phyloP scores from a whole-genome alignment of 2,797 vertebrate genomes.

The Danio albolineatus region DNA sequence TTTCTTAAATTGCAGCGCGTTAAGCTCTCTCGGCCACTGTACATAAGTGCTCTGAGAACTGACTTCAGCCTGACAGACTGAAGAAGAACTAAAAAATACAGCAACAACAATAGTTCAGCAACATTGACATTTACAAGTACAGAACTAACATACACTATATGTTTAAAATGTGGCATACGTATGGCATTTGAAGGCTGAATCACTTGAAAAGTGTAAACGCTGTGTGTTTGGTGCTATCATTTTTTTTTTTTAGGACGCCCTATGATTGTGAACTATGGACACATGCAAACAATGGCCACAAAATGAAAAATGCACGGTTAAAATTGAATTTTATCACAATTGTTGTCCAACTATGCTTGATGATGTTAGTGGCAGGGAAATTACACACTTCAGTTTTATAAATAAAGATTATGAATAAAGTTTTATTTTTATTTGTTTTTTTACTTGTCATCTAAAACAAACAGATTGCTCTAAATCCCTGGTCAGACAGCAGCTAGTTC shows the following conservation, averaged over 20 bases:
- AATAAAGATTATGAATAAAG: accelerated
- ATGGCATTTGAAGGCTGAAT: neutral
- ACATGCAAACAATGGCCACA: neutral
- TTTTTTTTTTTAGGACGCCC: too few species aligned
- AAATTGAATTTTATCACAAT: neutral
- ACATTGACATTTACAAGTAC: too few species aligned
- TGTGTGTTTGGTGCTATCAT: neutral
- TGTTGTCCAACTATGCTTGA: neutral
- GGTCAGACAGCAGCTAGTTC: constrained; percentile 93
- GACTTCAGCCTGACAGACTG: too few species aligned
- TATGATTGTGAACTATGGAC: neutral
- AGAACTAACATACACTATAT: too few species aligned
- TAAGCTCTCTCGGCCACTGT: too few species aligned
- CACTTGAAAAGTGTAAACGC: neutral
- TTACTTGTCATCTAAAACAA: neutral
- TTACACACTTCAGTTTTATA: constrained; percentile 15
- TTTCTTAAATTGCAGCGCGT: too few species aligned
- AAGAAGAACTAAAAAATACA: too few species aligned
- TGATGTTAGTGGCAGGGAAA: neutral
- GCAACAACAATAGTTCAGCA: too few species aligned
- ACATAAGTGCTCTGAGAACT: too few species aligned
- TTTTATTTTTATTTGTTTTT: neutral
- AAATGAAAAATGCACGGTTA: neutral
- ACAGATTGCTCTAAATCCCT: constrained; percentile 72
- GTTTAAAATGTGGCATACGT: too few species aligned